Evolutionary conservation across 2,888 invertebrate genomes (phyloP).

Genomic region (Marronus borbonicus): DNA sequence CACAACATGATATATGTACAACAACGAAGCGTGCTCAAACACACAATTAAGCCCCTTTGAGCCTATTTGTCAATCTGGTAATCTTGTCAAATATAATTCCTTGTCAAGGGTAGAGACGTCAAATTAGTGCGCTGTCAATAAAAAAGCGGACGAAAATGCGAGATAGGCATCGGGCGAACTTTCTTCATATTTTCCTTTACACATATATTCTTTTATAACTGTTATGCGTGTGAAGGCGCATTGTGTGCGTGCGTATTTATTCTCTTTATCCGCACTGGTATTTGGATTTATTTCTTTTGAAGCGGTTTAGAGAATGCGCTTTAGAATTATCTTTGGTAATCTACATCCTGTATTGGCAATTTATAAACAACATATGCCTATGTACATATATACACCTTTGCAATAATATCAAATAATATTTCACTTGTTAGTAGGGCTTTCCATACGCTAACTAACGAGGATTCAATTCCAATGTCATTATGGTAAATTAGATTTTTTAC

Average conservation of each 20-base stretch:
- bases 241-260: not conserved
- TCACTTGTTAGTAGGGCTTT: no score
- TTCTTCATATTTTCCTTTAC: constrained; percentile 1
- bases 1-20: constrained; percentile 26
- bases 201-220: not conserved
- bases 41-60: constrained; percentile 67
- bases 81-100: constrained; percentile 69
- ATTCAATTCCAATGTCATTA: no score
- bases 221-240: no score
- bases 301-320: not conserved
- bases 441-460: no score
- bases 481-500: no score
- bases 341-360: constrained; percentile 2
- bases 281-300: constrained; percentile 1
- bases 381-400: not conserved
- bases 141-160: constrained; percentile 33
- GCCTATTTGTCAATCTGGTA: constrained; percentile 70
- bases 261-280: constrained; percentile 3
- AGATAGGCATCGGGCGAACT: constrained; percentile 34
- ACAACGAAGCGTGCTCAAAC: constrained; percentile 59
- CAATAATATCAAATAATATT: no score
- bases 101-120: constrained; percentile 66
- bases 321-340: not conserved
- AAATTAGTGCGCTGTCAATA: constrained; percentile 69
- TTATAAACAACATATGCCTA: not conserved